These are phyloP conservation scores for Pandion haliaetus DNA, from an alignment of 2,113 vertebrate species.

Conservation along the genomic window DNA sequence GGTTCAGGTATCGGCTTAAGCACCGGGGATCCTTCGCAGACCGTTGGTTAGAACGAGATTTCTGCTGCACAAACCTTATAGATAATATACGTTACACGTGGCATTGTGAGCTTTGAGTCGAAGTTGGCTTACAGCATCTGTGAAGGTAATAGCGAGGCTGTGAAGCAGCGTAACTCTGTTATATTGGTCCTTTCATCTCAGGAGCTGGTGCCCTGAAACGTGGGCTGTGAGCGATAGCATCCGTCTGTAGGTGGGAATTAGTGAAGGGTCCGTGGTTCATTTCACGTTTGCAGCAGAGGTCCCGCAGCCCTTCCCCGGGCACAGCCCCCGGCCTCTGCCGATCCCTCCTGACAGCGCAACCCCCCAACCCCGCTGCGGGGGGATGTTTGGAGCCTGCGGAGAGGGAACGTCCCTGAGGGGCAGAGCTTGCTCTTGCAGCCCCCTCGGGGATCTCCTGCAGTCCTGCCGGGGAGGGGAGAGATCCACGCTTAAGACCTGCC, in stretches of 20 bases:
- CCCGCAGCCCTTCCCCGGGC: not conserved
- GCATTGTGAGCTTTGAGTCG: not conserved
- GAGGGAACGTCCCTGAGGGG: accelerated
- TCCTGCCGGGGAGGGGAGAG: not conserved
- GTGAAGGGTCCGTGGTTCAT: accelerated
- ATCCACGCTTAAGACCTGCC: not conserved
- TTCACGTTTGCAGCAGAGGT: not conserved
- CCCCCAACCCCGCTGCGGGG: accelerated
- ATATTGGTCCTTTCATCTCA: accelerated
- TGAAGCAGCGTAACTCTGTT: accelerated
- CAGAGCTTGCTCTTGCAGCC: not conserved
- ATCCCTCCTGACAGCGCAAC: accelerated
- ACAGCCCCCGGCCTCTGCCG: not conserved
- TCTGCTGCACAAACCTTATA: not conserved
- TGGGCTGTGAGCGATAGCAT: not conserved
- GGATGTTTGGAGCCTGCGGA: not conserved
- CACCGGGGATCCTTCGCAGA: not conserved
- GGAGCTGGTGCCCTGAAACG: not conserved
- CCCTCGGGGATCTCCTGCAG: accelerated
- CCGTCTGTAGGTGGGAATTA: accelerated
- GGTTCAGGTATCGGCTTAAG: not conserved
- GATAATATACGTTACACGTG: accelerated
- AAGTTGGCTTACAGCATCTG: not conserved
- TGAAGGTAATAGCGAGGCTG: not conserved
- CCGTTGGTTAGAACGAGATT: accelerated